Conservation (phyloP, 2,888 invertebrate species). For the Philaethria dido region DNA sequence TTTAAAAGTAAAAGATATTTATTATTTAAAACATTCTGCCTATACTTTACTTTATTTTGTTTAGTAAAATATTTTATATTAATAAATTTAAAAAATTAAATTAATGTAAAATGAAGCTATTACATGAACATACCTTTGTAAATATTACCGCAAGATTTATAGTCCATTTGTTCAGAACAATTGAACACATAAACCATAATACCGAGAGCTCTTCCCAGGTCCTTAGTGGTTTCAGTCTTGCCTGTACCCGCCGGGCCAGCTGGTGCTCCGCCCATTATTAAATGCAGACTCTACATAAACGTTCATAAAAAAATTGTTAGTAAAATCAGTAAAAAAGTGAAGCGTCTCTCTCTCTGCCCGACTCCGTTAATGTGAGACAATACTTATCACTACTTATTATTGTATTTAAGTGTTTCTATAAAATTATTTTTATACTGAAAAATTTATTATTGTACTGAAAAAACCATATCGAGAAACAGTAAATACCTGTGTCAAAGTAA, state of each 20-base stretch:
- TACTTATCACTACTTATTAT: too few relatives aligned
- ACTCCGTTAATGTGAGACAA: too few relatives aligned
- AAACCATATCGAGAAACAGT: too few relatives aligned
- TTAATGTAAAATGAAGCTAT: not conserved
- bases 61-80: not conserved
- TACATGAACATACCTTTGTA: slow-evolving; percentile 87
- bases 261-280: slow-evolving; percentile 98
- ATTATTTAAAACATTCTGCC: too few relatives aligned
- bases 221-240: slow-evolving; percentile 98
- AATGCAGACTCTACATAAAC: slow-evolving; percentile 88
- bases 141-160: slow-evolving; percentile 96
- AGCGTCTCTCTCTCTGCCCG: not conserved
- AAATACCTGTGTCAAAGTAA: slow-evolving; percentile 92
- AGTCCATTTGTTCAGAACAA: slow-evolving; percentile 98
- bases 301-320: slow-evolving; percentile 31
- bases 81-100: too few relatives aligned
- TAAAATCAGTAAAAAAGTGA: not conserved
- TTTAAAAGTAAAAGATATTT: slow-evolving; percentile 4
- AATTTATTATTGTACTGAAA: too few relatives aligned
- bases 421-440: too few relatives aligned
- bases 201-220: slow-evolving; percentile 95
- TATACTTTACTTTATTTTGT: too few relatives aligned
- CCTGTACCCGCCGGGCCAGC: slow-evolving; percentile 98
- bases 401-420: too few relatives aligned
- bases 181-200: slow-evolving; percentile 99